Evolutionary conservation across 2,888 invertebrate species (phyloP).

Genomic region (Plebejus melissa): DNA sequence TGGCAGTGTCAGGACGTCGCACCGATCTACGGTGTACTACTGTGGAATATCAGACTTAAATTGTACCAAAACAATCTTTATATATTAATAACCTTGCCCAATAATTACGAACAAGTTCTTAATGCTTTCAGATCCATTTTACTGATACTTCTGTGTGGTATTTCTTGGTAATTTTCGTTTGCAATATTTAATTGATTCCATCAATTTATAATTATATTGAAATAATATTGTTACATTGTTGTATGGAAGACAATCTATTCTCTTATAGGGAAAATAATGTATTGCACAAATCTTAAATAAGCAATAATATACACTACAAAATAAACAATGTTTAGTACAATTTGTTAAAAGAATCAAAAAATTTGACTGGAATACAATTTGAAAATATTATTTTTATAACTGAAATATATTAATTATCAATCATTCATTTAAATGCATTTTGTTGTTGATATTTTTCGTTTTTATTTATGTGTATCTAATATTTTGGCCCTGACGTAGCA

Average conservation of each 20-base stretch:
- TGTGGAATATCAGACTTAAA: conserved; percentile 22
- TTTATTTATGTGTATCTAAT: conserved; percentile 7
- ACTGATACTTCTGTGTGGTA: background rate
- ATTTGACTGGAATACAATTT: background rate
- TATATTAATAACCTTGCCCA: background rate
- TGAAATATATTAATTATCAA: conserved; percentile 10
- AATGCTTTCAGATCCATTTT: background rate
- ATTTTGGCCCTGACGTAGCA: conserved; percentile 33
- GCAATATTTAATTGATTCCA: background rate
- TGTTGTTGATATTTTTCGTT: background rate
- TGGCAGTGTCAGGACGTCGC: conserved; percentile 59
- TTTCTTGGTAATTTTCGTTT: background rate
- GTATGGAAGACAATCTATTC: conserved; percentile 38
- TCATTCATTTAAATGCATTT: conserved; percentile 28
- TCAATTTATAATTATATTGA: background rate
- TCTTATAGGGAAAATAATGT: conserved; percentile 31
- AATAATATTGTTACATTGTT: background rate
- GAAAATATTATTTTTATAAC: conserved; percentile 6
- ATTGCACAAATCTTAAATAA: conserved; percentile 35
- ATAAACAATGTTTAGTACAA: conserved; percentile 16
- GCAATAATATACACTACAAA: conserved; percentile 20
- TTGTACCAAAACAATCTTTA: conserved; percentile 24
- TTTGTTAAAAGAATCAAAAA: background rate
- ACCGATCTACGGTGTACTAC: conserved; percentile 16
- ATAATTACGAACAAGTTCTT: background rate